Conservation (phyloP, 1,140 invertebrate species). For the Hyles vespertilio region DNA sequence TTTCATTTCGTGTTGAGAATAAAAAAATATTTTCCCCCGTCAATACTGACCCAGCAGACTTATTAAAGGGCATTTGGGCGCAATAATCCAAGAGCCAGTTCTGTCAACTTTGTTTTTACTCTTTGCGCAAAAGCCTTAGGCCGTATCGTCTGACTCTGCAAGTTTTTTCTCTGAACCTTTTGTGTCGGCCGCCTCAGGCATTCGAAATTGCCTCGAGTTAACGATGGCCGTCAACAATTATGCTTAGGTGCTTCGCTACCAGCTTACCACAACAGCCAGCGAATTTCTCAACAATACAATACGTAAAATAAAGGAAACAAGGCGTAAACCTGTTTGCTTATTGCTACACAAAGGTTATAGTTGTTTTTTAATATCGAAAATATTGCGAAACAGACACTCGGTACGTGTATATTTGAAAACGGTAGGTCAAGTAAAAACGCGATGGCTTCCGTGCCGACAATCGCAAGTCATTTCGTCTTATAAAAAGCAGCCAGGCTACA, state of each 20-base stretch:
- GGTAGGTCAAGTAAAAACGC: slow-evolving; percentile 1
- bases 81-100: not conserved
- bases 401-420: not conserved
- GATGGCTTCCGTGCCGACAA: not conserved
- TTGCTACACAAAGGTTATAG: not conserved
- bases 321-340: not conserved
- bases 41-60: too few species aligned
- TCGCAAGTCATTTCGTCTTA: too few species aligned
- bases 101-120: not conserved
- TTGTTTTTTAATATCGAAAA: not conserved
- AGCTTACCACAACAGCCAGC: not conserved
- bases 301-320: slow-evolving; percentile 1
- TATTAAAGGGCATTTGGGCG: too few species aligned
- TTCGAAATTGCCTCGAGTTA: slow-evolving; percentile 15
- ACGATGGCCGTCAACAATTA: slow-evolving; percentile 15
- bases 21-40: too few species aligned
- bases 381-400: not conserved
- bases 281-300: not conserved
- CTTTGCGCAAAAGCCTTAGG: slow-evolving; percentile 13
- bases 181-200: slow-evolving; percentile 13
- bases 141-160: slow-evolving; percentile 1
- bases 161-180: slow-evolving; percentile 22
- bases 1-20: too few species aligned
- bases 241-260: not conserved
- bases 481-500: too few species aligned